Conservation (phyloP, 1,140 invertebrate genomes). For the Aphelinus certus region DNA sequence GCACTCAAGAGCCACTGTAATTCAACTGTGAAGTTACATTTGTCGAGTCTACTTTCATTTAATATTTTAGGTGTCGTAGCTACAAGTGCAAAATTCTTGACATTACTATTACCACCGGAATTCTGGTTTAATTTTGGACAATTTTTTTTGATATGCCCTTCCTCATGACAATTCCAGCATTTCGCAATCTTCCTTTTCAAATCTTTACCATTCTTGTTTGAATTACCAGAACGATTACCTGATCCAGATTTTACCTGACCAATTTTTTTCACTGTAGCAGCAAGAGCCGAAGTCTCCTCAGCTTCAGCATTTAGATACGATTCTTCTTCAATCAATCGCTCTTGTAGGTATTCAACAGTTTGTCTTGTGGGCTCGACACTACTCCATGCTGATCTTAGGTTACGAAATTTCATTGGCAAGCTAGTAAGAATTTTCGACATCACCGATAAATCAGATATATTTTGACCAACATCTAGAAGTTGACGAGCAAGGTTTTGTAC, state of each 20-base stretch:
- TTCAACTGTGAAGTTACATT: too few relatives aligned
- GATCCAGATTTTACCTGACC: too few relatives aligned
- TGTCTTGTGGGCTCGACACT: background rate
- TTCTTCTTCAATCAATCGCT: background rate
- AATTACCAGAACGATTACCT: too few relatives aligned
- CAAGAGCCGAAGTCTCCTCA: background rate
- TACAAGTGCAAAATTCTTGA: too few relatives aligned
- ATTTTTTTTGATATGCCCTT: background rate
- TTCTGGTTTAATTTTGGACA: too few relatives aligned
- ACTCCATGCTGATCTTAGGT: background rate
- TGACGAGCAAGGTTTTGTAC: background rate
- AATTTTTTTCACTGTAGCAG: constrained; percentile 9
- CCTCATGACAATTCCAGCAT: constrained; percentile 14
- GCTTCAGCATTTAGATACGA: background rate
- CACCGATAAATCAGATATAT: background rate
- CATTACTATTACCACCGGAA: too few relatives aligned
- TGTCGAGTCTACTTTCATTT: too few relatives aligned
- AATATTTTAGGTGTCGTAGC: too few relatives aligned
- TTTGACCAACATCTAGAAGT: too few relatives aligned
- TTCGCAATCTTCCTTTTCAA: background rate
- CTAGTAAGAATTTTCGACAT: background rate
- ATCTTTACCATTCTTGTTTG: background rate
- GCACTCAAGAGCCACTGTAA: background rate
- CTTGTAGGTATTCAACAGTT: background rate
- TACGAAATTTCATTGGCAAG: background rate